A percentile compares a stretch with the other conserved stretches of the same genome.
phyloP scores from a whole-genome alignment of 1,140 invertebrate species.

The Dinoponera quadriceps region DNA sequence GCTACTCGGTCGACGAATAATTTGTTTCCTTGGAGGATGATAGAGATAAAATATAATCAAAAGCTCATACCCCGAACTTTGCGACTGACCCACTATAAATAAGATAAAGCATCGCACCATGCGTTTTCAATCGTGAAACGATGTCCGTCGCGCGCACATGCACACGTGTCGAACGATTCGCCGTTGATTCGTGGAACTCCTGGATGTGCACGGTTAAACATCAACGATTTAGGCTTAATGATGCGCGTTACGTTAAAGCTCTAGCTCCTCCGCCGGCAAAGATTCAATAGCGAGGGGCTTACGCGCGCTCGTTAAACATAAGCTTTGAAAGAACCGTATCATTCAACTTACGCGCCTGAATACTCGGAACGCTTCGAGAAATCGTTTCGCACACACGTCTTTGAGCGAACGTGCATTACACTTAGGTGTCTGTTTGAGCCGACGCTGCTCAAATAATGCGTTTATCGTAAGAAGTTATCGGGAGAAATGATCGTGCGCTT shows the following conservation, averaged over 20 bases:
- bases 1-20: neutral
- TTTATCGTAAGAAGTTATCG: conserved; percentile 25
- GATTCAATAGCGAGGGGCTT: conserved; percentile 57
- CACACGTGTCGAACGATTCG: conserved; percentile 10
- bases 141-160: neutral
- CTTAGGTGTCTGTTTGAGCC: conserved; percentile 51
- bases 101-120: neutral
- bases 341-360: neutral
- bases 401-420: neutral
- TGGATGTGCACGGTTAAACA: conserved; percentile 66
- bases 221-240: conserved; percentile 67
- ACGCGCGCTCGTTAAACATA: conserved; percentile 56
- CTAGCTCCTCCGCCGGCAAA: conserved; percentile 49
- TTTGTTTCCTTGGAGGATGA: too few species aligned
- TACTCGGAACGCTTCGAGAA: conserved; percentile 28
- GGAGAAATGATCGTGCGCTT: neutral
- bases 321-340: neutral
- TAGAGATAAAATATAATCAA: neutral
- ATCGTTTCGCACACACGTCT: conserved; percentile 42
- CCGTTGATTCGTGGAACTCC: conserved; percentile 64
- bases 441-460: conserved; percentile 26
- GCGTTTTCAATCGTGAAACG: conserved; percentile 41
- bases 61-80: neutral
- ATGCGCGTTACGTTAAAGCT: conserved; percentile 60
- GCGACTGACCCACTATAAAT: too few species aligned